Evolutionary conservation across 2,888 invertebrate species (phyloP).

Genomic region (Ceriagrion tenellum): DNA sequence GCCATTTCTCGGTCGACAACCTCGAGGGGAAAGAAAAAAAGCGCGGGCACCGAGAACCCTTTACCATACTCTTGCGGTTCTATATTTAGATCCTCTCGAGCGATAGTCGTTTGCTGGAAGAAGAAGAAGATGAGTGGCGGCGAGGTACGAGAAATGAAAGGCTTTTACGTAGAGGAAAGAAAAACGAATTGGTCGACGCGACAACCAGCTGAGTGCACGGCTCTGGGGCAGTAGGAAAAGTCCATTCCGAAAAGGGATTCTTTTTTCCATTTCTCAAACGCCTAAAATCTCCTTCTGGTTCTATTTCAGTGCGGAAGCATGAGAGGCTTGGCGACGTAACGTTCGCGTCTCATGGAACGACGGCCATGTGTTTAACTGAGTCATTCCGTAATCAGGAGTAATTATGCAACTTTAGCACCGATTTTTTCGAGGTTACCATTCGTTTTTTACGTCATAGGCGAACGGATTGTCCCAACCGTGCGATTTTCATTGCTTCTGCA

Average conservation of each 20-base stretch:
- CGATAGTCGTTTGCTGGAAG: not conserved
- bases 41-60: not conserved
- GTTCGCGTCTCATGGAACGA: too few relatives aligned
- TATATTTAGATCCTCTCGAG: conserved; percentile 14
- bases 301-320: too few relatives aligned
- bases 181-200: not conserved
- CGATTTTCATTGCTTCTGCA: too few relatives aligned
- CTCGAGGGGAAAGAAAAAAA: not conserved
- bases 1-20: conserved; percentile 1
- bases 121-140: not conserved
- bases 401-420: too few relatives aligned
- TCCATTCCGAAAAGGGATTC: not conserved
- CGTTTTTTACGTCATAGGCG: too few relatives aligned
- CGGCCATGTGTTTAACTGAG: too few relatives aligned
- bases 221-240: not conserved
- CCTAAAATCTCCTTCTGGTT: too few relatives aligned
- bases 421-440: too few relatives aligned
- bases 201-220: not conserved
- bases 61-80: not conserved
- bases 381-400: too few relatives aligned
- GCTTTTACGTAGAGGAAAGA: not conserved
- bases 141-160: not conserved
- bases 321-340: too few relatives aligned
- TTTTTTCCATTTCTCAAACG: too few relatives aligned
- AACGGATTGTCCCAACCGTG: too few relatives aligned